Evolutionary conservation across 1,140 invertebrate genomes (phyloP), one percentile per base, ranked within the genome.

Genomic region (Euwallacea fornicatus): DNA sequence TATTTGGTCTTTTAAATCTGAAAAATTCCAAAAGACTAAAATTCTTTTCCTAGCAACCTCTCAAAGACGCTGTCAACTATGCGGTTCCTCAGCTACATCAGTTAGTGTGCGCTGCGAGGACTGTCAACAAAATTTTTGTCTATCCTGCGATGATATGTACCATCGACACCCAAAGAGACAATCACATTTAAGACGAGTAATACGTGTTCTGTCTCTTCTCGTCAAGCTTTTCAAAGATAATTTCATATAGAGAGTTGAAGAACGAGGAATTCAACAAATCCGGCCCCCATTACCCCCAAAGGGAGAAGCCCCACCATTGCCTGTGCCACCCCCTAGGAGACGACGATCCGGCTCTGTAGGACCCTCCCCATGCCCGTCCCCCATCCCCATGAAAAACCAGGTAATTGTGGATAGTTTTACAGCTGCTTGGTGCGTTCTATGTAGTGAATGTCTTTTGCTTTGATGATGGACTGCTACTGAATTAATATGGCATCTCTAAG

Each of bases 71-170:
- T 96, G 94, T 80, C 91, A 91, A n/a, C 81, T 96, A 0, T 96
- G 94, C 79, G 94, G 93, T 3, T 89, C 88, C 0, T 87, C 89
- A 0, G 86, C 87, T 41, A 89, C 93, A 0, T 86, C 87, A 55
- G 89, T 94, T 2, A 86, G 88, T 42, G 89, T 94, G 2, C 86
- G 87, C 21, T 96, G 94, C 82, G 86, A 91, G 65, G 88, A 90
- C 75, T 96, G 94, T 81, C 86, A 86, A 15, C 92, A 92, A 74
- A 88, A 90, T 53, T 94, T 95, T 74, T 96, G 93, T 77, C 85
- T 88, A 66, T 91, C 91, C 7, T 97, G 95, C 80, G 94, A 97
- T 81, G 93, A 96, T 76, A 95, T 96, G 90, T 96, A 95, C 80
- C 94, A 97, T 80, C 86, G 94, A 73, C 95, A 97, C 82, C 94